phyloP scores from a whole-genome alignment of 2,888 invertebrate species.

The Imbricaverruca yamaguchii region DNA sequence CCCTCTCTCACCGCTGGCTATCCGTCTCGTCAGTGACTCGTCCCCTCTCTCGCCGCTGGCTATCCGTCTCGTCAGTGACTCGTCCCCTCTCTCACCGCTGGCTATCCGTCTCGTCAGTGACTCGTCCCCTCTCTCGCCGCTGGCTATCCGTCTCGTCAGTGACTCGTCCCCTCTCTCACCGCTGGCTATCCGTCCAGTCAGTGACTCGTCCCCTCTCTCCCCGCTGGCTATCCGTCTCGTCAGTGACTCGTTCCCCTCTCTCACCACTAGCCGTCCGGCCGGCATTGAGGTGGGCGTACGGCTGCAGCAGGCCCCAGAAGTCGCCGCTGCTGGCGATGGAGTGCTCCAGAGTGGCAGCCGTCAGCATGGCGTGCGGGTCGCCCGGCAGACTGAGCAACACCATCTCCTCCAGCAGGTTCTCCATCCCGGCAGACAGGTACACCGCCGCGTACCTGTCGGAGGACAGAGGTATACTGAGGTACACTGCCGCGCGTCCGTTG shows the following conservation, averaged over 20 bases:
- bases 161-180: conserved; percentile 46
- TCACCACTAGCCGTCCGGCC: conserved; percentile 75
- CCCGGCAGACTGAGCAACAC: conserved; percentile 58
- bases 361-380: conserved; percentile 53
- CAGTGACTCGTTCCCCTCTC: background rate
- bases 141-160: background rate
- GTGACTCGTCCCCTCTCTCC: background rate
- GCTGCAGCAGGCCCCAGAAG: conserved; percentile 81
- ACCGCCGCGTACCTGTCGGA: conserved; percentile 70
- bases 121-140: background rate
- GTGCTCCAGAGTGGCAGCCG: conserved; percentile 71
- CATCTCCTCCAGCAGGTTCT: conserved; percentile 81
- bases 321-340: conserved; percentile 79
- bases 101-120: conserved; percentile 62
- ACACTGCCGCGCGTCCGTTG: too few relatives aligned
- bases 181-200: conserved; percentile 69
- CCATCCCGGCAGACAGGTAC: conserved; percentile 79
- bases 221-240: background rate
- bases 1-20: conserved; percentile 60
- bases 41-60: background rate
- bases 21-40: conserved; percentile 53
- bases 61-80: background rate
- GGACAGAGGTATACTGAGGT: background rate
- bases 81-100: conserved; percentile 51
- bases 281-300: conserved; percentile 82